Evolutionary conservation across 2,113 vertebrate genomes (phyloP).

Genomic region (Zapus hudsonius): DNA sequence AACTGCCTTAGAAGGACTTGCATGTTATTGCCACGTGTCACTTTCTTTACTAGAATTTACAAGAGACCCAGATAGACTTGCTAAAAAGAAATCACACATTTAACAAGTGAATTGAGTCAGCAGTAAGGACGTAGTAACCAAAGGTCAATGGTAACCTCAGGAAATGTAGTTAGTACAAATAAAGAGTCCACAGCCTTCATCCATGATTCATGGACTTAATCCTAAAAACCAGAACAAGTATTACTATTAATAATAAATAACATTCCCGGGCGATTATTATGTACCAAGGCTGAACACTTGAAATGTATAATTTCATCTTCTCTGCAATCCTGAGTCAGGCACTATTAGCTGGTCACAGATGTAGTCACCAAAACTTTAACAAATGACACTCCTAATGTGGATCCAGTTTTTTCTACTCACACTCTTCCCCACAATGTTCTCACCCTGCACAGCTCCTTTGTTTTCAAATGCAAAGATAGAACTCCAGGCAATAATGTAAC

Average conservation of each 20-base stretch:
- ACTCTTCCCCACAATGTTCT: not conserved
- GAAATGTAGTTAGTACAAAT: not conserved
- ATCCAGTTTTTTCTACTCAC: not conserved
- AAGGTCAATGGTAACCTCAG: not conserved
- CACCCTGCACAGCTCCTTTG: not conserved
- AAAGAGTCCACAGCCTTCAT: not conserved
- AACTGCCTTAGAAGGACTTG: not conserved
- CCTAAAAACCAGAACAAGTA: not conserved
- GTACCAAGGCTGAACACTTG: not conserved
- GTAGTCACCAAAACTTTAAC: no score
- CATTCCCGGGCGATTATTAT: not conserved
- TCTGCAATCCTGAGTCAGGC: not conserved
- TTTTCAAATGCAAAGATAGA: not conserved
- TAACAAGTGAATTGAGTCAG: not conserved
- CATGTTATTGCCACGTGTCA: not conserved
- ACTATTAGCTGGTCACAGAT: no score
- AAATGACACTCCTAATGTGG: not conserved
- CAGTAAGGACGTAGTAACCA: not conserved
- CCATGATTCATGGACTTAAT: not conserved
- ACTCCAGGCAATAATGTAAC: not conserved
- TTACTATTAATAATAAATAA: not conserved
- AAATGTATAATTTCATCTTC: conserved; percentile 27
- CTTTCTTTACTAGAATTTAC: not conserved
- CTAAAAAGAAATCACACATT: not conserved
- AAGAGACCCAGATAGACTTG: not conserved